These are phyloP conservation scores for Poecile atricapillus DNA, from an alignment of 2,113 vertebrate genomes.

Conservation along the genomic window DNA sequence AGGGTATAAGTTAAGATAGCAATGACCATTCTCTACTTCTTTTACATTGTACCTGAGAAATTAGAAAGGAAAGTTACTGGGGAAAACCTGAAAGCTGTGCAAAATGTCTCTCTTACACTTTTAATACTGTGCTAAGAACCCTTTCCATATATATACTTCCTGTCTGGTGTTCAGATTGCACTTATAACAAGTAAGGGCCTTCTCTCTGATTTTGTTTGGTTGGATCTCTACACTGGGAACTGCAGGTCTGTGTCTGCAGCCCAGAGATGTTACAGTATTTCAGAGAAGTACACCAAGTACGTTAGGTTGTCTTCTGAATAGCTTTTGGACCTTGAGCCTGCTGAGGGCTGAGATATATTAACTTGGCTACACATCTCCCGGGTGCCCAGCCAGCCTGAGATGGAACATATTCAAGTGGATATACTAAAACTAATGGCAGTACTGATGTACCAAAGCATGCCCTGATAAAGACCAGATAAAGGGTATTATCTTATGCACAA, in stretches of 20 bases:
- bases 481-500: not conserved
- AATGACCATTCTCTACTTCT: not conserved
- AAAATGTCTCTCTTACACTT: not conserved
- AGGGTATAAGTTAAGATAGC: not conserved
- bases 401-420: not conserved
- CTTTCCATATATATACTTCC: not conserved
- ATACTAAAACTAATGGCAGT: not conserved
- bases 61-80: not conserved
- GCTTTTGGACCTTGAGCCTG: not conserved
- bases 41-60: not conserved
- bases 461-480: not conserved
- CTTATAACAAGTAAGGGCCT: not conserved
- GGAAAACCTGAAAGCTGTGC: not conserved
- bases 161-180: not conserved
- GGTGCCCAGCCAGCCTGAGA: not conserved
- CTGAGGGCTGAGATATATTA: conserved; percentile 10
- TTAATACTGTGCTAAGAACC: not conserved
- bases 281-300: not conserved
- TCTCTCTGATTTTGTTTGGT: not conserved
- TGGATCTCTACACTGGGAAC: not conserved
- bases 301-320: not conserved
- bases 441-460: not conserved
- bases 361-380: not conserved
- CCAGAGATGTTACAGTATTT: not conserved
- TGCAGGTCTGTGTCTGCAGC: not conserved